Evolutionary conservation across 2,888 invertebrate genomes (phyloP), one percentile per base, ranked within the genome.

Genomic region (Liopterus haemorrhoidalis): DNA sequence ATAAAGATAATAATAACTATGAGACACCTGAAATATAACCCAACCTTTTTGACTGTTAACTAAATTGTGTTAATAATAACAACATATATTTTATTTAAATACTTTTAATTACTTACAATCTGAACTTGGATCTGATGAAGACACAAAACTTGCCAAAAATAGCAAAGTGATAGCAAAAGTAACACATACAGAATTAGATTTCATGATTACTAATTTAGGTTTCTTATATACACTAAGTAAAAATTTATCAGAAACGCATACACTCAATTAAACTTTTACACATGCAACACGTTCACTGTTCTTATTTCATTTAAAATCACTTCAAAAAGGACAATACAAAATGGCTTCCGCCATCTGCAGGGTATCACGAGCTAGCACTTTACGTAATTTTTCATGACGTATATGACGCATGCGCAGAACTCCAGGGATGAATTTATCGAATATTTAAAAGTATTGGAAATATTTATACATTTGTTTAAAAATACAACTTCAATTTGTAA

Each of bases 161-260:
- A 61, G 57, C 50, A 58, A 57, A 59, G 57, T 55, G 51, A 59
- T n/a, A n/a, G n/a, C n/a, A 22, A 55, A 59, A 53, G 57, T 52
- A 60, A 58, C 55, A 59, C 59, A 61, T 59, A 63, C 59, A 55
- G 61, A 60, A 57, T 61, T n/a, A n/a, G n/a, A 60, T 58, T 61
- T 63, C 63, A 63, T 63, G 61, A 60, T 59, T 50, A 52, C 49
- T 41, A 50, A 48, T 51, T 52, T 42, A 47, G 38, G 44, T 38
- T 50, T 50, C 54, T 53, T 54, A 42, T 51, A 42, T 55, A 51
- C 50, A 54, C 52, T 45, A 48, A 39, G 39, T 35, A 30, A 40
- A 33, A 22, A 22, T 19, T 45, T 25, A 28, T 14, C 39, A 28
- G 37, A 33, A 22, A 33, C 18, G 22, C 40, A 46, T 27, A 24